Evolutionary conservation across 2,113 vertebrate species (phyloP), one percentile per base, ranked within the genome.

Genomic region (Panthera tigris): DNA sequence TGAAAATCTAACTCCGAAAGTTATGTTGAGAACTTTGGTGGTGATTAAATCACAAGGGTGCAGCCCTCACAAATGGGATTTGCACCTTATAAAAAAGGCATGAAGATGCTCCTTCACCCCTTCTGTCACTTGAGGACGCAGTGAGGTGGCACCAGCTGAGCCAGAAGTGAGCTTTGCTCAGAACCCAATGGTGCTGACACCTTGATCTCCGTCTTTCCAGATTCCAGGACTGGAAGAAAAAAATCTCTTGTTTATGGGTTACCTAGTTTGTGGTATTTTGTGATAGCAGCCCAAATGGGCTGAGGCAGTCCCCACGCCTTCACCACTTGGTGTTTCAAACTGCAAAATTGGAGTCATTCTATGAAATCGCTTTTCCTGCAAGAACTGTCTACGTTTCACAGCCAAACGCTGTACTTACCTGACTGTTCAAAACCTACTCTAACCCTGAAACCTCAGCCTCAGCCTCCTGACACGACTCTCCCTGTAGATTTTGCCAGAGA

Each of bases 101-200:
- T 7, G 4, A 74, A n/a, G 41, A 52, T 31, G 0, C 6, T 8
- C 29, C 33, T 14, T 57, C 0, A 3, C 18, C 27, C 19, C 6
- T 33, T 83, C 19, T 1, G 29, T 55, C 4, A 5, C 11, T 14
- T 55, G n/a, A 45, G 23, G 61, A 66, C 7, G 1, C 0, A 7
- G 29, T 16, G 18, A 82, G 68, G 33, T 57, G 71, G 31, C 4
- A 1, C 21, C 68, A 55, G 65, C 15, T 55, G 45, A 27, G 29
- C 29, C 10, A 74, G 21, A 66, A 45, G 19, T 18, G 57, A 73
- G n/a, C 31, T 48, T 71, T 84, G 16, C 29, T 18, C 33, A 71
- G 23, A 48, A 61, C 10, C 25, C 13, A 6, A 6, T 2, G 23
- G 23, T 1, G 13, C 69, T 61, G 61, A 19, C 0, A 15, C 23